A percentile compares a stretch with the other conserved stretches of the same genome.
These are phyloP conservation scores for Unio delphinus DNA, from an alignment of 2,888 invertebrate species.

Conservation along the genomic window DNA sequence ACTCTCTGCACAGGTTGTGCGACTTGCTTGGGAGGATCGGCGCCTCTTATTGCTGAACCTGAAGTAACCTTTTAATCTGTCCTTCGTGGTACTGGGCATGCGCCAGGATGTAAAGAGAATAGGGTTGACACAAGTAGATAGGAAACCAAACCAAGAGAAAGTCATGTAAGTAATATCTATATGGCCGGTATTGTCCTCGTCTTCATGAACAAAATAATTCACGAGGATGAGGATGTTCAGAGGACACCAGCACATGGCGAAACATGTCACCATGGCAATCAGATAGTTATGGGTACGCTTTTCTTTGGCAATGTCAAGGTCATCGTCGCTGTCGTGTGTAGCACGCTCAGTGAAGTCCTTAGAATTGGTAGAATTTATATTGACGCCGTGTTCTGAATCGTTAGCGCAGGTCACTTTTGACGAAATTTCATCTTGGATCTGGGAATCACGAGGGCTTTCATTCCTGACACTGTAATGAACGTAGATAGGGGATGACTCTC, in stretches of 20 bases:
- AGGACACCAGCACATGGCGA: conserved; percentile 80
- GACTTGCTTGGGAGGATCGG: conserved; percentile 20
- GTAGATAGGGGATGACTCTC: conserved; percentile 46
- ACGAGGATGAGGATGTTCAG: conserved; percentile 78
- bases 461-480: conserved; percentile 46
- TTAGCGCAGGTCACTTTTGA: conserved; percentile 22
- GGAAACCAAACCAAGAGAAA: conserved; percentile 81
- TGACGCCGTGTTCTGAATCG: conserved; percentile 1
- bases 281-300: conserved; percentile 80
- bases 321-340: conserved; percentile 61
- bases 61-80: conserved; percentile 65
- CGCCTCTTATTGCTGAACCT: conserved; percentile 60
- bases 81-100: conserved; percentile 70
- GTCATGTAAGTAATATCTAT: conserved; percentile 80
- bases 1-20: conserved; percentile 28
- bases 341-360: conserved; percentile 35
- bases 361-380: conserved; percentile 1
- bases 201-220: conserved; percentile 79
- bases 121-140: conserved; percentile 80
- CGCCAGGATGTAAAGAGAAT: conserved; percentile 79
- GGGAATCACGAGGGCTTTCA: conserved; percentile 1
- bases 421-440: conserved; percentile 9
- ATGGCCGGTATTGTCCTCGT: conserved; percentile 79
- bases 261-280: conserved; percentile 79
- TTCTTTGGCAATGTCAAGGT: conserved; percentile 74